These are phyloP conservation scores for Megastigmus dorsalis DNA, from an alignment of 2,888 invertebrate genomes.

Conservation along the genomic window DNA sequence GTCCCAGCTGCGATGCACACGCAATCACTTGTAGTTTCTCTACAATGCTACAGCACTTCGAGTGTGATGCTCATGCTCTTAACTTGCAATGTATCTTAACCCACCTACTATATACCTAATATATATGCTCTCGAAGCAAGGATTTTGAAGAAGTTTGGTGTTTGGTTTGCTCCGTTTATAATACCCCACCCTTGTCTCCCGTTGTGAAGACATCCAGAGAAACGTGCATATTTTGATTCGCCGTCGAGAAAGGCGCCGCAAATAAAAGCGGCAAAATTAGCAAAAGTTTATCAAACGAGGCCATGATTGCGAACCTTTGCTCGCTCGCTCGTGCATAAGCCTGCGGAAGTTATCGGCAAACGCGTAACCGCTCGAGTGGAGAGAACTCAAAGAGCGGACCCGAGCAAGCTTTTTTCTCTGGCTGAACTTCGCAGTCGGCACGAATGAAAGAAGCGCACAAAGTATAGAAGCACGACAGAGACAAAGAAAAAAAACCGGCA, in stretches of 20 bases:
- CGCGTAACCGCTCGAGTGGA: not conserved
- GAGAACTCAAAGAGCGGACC: not conserved
- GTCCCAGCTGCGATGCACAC: not conserved
- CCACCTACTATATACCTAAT: not conserved
- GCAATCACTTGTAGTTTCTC: not conserved
- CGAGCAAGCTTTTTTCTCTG: slow-evolving; percentile 32
- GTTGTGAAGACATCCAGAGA: slow-evolving; percentile 43
- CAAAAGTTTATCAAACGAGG: slow-evolving; percentile 3
- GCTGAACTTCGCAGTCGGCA: slow-evolving; percentile 26
- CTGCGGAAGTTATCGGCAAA: not conserved
- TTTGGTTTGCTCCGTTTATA: not conserved
- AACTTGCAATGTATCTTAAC: not conserved
- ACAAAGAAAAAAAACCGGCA: slow-evolving; percentile 20
- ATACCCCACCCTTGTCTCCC: too few relatives aligned
- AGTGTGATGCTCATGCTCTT: slow-evolving; percentile 1
- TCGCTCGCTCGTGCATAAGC: not conserved
- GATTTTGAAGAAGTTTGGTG: not conserved
- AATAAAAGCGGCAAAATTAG: not conserved
- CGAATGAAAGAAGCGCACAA: not conserved
- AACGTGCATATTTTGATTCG: not conserved
- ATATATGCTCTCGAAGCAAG: not conserved
- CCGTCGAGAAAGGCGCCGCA: not conserved
- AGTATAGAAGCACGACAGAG: not conserved
- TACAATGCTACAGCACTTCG: not conserved
- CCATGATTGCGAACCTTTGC: not conserved